Percentiles rank a stretch among this genome's conserved stretches.
These are phyloP conservation scores for Microcebus ravelobensis DNA, from an alignment of 2,113 vertebrate genomes.

Conservation along the genomic window DNA sequence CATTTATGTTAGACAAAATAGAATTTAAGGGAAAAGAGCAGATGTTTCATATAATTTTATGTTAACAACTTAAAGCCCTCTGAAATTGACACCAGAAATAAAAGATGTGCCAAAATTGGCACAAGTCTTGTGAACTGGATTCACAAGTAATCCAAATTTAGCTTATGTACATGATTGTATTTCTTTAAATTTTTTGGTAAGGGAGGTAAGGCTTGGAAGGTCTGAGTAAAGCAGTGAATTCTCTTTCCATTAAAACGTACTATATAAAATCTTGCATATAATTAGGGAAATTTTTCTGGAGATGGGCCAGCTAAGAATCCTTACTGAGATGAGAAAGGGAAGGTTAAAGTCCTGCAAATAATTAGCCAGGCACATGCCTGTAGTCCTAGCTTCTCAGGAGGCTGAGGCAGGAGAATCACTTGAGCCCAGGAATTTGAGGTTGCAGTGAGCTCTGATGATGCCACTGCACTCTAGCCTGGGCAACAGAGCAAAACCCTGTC, in stretches of 20 bases:
- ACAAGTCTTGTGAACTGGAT: neutral
- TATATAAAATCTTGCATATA: conserved; percentile 12
- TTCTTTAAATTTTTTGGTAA: neutral
- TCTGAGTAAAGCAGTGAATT: neutral
- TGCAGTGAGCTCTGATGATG: no score
- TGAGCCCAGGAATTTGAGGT: no score
- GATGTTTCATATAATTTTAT: neutral
- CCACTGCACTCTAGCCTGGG: no score
- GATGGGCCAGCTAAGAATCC: neutral
- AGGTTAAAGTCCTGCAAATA: neutral
- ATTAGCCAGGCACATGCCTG: no score
- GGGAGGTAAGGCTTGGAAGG: neutral
- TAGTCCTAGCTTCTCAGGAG: no score
- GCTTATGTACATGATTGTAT: neutral
- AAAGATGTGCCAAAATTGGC: neutral
- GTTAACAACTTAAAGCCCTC: neutral
- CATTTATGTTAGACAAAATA: conserved; percentile 5
- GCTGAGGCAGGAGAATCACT: no score
- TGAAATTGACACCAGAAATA: neutral
- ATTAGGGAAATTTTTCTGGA: neutral
- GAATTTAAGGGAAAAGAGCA: neutral
- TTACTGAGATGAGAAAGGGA: neutral
- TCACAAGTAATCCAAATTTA: neutral
- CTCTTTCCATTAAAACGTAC: neutral
- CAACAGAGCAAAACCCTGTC: no score